Base-by-base conservation (phyloP, 2,888 invertebrate species). In the Tuta absoluta region DNA sequence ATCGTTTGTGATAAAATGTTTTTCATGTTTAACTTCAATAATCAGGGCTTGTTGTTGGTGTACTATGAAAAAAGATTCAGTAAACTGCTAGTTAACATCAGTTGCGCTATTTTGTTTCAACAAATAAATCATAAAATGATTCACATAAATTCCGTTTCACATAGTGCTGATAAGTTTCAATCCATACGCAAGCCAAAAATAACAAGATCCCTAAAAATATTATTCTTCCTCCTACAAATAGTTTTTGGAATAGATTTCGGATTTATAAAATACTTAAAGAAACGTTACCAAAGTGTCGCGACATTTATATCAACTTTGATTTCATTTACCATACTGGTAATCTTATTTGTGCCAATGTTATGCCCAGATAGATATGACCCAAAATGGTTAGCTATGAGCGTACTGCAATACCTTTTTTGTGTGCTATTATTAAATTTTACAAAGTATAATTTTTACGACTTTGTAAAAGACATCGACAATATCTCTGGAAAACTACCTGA, bases 241-340 rank as follows among this genome's bases (percentile, higher is more conserved):
- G 8, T 33, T 5, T 62, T 62, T 45, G 62, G 62, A 8, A 19
- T 51, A 2, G 37, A 62, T 28, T 62, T 51, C 24, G 62, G 62
- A 17, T 33, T 62, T 51, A n/a, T 19, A 37, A 62, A 51, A 21
- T 21, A 1, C 1, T 38, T 62, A 12, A 21, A 24, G 1, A 51
- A 62, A 33, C 24, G 21, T 49, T 12, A 51, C 11, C 49, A 28
- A 37, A 14, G 8, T 33, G 19, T 19, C 14, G 37, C 33, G 12
- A 62, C 51, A 33, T 58, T 17, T 10, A 17, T 58, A 37, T n/a
- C 37, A n/a, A 37, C 7, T 58, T 10, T 37, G 11, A 21, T 58
- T 45, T 45, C 45, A 17, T 45, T 45, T 0, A 17, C 17, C 3
- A 45, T 45, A 45, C 17, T 45, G n/a, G 8, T 45, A 5, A 17